Conservation (phyloP, 92 coral and sea anemone species). For the Heteractis magnifica region DNA sequence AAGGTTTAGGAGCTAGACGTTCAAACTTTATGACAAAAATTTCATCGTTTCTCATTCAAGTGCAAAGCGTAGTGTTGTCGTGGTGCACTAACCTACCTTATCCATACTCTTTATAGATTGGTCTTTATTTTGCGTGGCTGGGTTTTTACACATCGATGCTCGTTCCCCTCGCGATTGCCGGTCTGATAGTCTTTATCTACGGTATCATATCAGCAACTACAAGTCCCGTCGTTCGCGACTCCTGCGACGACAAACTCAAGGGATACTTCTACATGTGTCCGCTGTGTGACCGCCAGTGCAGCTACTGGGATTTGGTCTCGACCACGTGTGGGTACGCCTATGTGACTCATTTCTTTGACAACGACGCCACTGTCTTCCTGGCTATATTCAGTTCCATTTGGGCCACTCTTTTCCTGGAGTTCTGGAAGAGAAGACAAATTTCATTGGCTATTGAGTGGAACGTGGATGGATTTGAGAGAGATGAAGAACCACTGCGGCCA, state of each 20-base stretch:
- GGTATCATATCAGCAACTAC: slow-evolving; percentile 71
- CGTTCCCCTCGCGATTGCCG: slow-evolving; percentile 81
- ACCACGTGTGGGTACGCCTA: slow-evolving; percentile 60
- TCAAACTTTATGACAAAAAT: no score
- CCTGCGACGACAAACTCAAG: slow-evolving; percentile 59
- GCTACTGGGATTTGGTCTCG: slow-evolving; percentile 84
- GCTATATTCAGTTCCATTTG: slow-evolving; percentile 72
- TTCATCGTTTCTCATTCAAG: not conserved
- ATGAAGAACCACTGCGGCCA: slow-evolving; percentile 70
- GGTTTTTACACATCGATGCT: slow-evolving; percentile 91
- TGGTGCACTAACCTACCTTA: not conserved
- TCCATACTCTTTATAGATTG: slow-evolving; percentile 16
- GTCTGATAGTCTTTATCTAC: slow-evolving; percentile 77
- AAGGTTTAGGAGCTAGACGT: no score
- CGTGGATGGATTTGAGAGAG: slow-evolving; percentile 67
- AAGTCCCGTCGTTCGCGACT: slow-evolving; percentile 76
- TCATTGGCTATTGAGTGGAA: slow-evolving; percentile 69
- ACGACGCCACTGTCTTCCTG: slow-evolving; percentile 57
- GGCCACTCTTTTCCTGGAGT: slow-evolving; percentile 81
- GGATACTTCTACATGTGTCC: slow-evolving; percentile 90
- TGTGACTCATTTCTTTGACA: slow-evolving; percentile 74
- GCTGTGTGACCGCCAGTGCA: slow-evolving; percentile 88
- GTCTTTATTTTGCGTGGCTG: slow-evolving; percentile 86
- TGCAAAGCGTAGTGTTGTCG: no score
- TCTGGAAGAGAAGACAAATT: slow-evolving; percentile 76